Evolutionary conservation across 2,113 vertebrate species (phyloP).

Genomic region (Perognathus longimembris): DNA sequence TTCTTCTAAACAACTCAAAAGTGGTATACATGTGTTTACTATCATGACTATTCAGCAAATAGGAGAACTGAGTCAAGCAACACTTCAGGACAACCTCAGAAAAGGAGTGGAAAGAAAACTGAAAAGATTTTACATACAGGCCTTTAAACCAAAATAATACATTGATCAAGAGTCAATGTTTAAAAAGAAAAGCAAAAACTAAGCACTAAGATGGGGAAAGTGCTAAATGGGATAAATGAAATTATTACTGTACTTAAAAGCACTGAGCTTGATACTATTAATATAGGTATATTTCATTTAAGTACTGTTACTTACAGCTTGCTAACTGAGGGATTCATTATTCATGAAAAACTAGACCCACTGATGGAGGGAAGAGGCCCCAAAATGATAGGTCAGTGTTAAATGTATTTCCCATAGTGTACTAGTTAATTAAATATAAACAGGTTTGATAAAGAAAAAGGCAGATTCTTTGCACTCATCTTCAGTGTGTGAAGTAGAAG

Average conservation of each 20-base stretch:
- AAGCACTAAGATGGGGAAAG: not conserved
- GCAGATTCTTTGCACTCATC: too few species aligned
- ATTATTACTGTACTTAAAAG: constrained; percentile 6
- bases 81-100: not conserved
- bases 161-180: not conserved
- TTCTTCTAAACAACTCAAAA: constrained; percentile 14
- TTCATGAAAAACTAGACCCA: constrained; percentile 14
- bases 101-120: not conserved
- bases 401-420: not conserved
- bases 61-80: not conserved
- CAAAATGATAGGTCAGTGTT: not conserved
- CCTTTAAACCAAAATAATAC: not conserved
- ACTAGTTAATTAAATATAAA: constrained; percentile 18
- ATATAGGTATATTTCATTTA: constrained; percentile 16
- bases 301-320: not conserved
- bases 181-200: constrained; percentile 20
- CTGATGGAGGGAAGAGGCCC: too few species aligned
- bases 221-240: not conserved
- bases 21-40: not conserved
- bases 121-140: not conserved
- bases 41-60: not conserved
- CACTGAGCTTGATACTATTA: not conserved
- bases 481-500: too few species aligned
- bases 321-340: not conserved
- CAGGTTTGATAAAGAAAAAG: not conserved